These are phyloP conservation scores for Pogonus chalceus DNA, from an alignment of 1,140 invertebrate species.

Conservation along the genomic window DNA sequence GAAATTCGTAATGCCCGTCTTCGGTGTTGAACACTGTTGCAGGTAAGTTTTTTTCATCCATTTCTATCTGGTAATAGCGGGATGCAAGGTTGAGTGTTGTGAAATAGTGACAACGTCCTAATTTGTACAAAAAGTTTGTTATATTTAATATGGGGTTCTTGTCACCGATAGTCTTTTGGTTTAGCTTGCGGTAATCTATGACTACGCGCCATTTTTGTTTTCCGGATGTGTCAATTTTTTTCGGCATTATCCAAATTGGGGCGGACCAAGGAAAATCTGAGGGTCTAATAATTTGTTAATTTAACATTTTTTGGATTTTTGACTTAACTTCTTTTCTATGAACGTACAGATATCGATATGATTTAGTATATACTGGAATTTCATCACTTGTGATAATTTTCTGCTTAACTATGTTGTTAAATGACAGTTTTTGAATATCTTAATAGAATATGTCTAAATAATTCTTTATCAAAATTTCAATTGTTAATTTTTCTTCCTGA, in stretches of 20 bases:
- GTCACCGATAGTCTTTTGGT: too few species aligned
- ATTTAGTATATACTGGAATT: slow-evolving; percentile 14
- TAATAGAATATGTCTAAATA: slow-evolving; percentile 18
- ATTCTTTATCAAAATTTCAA: slow-evolving; percentile 14
- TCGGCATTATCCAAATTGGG: too few species aligned
- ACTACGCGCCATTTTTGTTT: too few species aligned
- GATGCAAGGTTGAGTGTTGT: slow-evolving; percentile 13
- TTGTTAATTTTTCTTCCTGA: slow-evolving; percentile 12
- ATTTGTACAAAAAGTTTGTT: too few species aligned
- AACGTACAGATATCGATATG: slow-evolving; percentile 9
- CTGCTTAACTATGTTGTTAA: slow-evolving; percentile 20
- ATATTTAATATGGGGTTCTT: too few species aligned
- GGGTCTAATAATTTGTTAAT: background rate
- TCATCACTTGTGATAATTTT: slow-evolving; percentile 21
- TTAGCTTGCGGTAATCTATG: too few species aligned
- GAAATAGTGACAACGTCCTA: slow-evolving; percentile 33
- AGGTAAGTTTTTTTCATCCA: too few species aligned
- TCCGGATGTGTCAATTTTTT: too few species aligned
- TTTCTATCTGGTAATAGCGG: too few species aligned
- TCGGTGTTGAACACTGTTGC: too few species aligned
- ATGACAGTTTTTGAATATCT: slow-evolving; percentile 17
- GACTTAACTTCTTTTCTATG: slow-evolving; percentile 11
- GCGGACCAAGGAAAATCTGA: too few species aligned
- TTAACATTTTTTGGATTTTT: slow-evolving; percentile 11
- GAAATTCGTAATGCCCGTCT: too few species aligned